Conservation (phyloP, 2,888 invertebrate species). For the Coecobrya sp. region DNA sequence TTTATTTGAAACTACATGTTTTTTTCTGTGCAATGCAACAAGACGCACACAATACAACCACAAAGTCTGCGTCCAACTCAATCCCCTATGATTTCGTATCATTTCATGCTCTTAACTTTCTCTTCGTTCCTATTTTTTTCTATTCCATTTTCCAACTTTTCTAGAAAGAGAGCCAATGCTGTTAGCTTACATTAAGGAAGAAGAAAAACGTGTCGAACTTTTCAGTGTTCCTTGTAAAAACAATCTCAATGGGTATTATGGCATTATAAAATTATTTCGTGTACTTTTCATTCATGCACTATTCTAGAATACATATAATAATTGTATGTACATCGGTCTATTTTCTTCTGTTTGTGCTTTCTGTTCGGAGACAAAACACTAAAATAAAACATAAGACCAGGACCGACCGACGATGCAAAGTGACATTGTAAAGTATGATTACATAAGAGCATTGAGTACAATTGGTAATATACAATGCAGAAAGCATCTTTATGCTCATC, state of each 20-base stretch:
- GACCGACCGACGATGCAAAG: background rate
- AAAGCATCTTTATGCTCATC: background rate
- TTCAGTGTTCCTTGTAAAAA: slow-evolving; percentile 24
- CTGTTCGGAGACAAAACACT: no score
- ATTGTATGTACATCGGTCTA: no score
- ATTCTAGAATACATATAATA: background rate
- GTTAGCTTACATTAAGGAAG: slow-evolving; percentile 57
- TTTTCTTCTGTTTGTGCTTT: no score
- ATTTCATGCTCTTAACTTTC: slow-evolving; percentile 62
- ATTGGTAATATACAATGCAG: slow-evolving; percentile 4
- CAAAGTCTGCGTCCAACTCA: slow-evolving; percentile 38
- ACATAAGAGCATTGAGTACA: background rate
- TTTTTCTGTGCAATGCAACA: slow-evolving; percentile 21
- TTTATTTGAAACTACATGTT: background rate
- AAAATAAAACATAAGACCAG: background rate
- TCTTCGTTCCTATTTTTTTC: background rate
- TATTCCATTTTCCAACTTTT: slow-evolving; percentile 43
- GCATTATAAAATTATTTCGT: slow-evolving; percentile 34
- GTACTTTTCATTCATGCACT: background rate
- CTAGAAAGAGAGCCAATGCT: slow-evolving; percentile 18
- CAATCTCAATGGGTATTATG: slow-evolving; percentile 54
- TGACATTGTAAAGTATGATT: background rate
- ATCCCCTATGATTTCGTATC: slow-evolving; percentile 69
- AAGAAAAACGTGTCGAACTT: slow-evolving; percentile 69
- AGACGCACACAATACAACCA: background rate